Evolutionary conservation across 2,113 vertebrate genomes (phyloP), one percentile per base, ranked within the genome.

Genomic region (Chlorodrepanis virens): DNA sequence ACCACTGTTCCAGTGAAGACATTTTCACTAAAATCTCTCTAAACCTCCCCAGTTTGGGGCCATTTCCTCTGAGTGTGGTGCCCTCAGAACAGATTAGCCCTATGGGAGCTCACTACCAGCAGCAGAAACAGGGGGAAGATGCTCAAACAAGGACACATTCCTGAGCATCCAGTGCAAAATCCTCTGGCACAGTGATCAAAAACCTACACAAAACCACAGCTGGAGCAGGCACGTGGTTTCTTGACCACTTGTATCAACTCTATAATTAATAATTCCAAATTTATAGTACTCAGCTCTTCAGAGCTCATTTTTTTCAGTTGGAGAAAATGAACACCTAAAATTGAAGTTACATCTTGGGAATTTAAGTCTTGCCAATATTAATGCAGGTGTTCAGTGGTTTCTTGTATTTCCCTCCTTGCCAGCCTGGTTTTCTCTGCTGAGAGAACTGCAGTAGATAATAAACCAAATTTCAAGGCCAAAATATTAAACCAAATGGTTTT

Each of bases 31-130:
- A 67, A 59, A 60, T 11, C 45, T 33, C 39, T 29, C 12, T 8
- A 12, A 67, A 45, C 4, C 15, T 52, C 19, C 37, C 60, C 12
- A 28, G 0, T 27, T 1, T 23, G 52, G 33, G 69, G 39, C 33
- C 25, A 0, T 60, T 24, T 39, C 23, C 39, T 67, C 18, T 33
- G 35, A 35, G 42, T 8, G 1, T 6, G n/a, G 14, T 18, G 42
- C 47, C 12, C 28, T 68, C 49, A 29, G 35, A 39, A 37, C 63
- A 67, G 59, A 4, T 19, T 15, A 25, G 67, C 53, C 20, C 2
- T 12, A 2, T 0, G 0, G 37, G 11, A 54, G 12, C 11, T 78
- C 3, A 0, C 39, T n/a, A 33, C 28, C 44, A 16, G 4, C 65
- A 67, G 33, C 19, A 50, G 64, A 28, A 78, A 4, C 12, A 8